phyloP scores from a whole-genome alignment of 30 jellyfish, hydroid and myxozoan genomes.

The Turritopsis dohrnii region DNA sequence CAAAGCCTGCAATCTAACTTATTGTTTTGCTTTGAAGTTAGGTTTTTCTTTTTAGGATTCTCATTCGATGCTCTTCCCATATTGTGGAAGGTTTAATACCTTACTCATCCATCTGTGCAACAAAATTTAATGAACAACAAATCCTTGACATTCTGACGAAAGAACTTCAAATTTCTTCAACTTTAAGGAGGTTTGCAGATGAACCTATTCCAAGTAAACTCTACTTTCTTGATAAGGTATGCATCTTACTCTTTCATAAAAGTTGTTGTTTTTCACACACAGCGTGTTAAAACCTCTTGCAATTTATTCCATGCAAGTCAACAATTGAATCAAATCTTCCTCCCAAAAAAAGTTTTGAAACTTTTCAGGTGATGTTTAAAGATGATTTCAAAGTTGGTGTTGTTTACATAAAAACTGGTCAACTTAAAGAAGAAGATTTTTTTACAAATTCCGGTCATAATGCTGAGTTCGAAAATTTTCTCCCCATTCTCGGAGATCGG shows the following conservation, averaged over 20 bases:
- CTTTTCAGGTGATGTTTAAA: slow-evolving; percentile 77
- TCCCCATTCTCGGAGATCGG: slow-evolving; percentile 72
- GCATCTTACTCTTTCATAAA: too few relatives aligned
- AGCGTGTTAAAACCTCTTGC: too few relatives aligned
- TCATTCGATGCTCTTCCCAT: slow-evolving; percentile 80
- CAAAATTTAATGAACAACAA: slow-evolving; percentile 58
- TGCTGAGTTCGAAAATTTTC: slow-evolving; percentile 66
- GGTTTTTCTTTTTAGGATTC: slow-evolving; percentile 62
- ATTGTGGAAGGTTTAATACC: slow-evolving; percentile 84
- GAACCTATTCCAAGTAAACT: slow-evolving; percentile 48
- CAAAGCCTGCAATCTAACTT: too few relatives aligned
- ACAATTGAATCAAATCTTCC: too few relatives aligned
- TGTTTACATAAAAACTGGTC: slow-evolving; percentile 75
- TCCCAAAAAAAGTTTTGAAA: too few relatives aligned
- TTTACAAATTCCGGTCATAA: slow-evolving; percentile 75
- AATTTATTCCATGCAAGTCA: too few relatives aligned
- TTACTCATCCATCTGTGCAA: slow-evolving; percentile 69
- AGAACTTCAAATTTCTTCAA: slow-evolving; percentile 59
- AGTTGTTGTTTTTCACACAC: too few relatives aligned
- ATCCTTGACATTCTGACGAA: slow-evolving; percentile 64
- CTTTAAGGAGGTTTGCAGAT: slow-evolving; percentile 42
- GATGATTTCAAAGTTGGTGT: slow-evolving; percentile 89
- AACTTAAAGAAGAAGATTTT: slow-evolving; percentile 78
- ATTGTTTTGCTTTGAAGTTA: too few relatives aligned
- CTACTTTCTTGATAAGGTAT: slow-evolving; percentile 78